Conservation (phyloP, 37 sponge, comb jelly and placozoan species). For the Tethya wilhelma region DNA sequence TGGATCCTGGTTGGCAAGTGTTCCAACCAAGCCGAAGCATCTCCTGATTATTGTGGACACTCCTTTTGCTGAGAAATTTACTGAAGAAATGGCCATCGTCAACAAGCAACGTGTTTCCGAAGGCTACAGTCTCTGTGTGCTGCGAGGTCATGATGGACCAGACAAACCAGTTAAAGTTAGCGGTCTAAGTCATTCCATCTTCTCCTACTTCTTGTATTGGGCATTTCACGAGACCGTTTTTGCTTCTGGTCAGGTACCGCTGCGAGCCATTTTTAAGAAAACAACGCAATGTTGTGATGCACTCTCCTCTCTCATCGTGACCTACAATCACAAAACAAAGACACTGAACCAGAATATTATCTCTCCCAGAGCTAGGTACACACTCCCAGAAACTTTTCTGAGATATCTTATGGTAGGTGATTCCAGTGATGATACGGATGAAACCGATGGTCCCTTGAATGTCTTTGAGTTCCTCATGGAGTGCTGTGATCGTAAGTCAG, state of each 20-base stretch:
- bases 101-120: background rate
- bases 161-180: background rate
- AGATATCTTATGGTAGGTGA: too few relatives aligned
- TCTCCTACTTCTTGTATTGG: slow-evolving; percentile 30
- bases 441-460: background rate
- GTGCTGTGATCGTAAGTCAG: background rate
- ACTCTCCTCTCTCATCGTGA: slow-evolving; percentile 36
- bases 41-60: slow-evolving; percentile 43
- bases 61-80: slow-evolving; percentile 45
- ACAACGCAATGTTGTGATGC: slow-evolving; percentile 17
- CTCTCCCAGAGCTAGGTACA: background rate
- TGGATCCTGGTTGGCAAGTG: slow-evolving; percentile 9
- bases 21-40: slow-evolving; percentile 21
- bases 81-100: slow-evolving; percentile 11
- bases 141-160: slow-evolving; percentile 25
- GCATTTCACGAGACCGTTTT: background rate
- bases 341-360: background rate
- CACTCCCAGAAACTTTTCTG: background rate
- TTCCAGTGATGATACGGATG: background rate
- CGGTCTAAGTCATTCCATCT: slow-evolving; percentile 41
- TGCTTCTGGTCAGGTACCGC: slow-evolving; percentile 3
- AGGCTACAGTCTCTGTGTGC: slow-evolving; percentile 7
- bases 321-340: background rate
- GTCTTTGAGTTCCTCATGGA: background rate
- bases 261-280: slow-evolving; percentile 11